Evolutionary conservation across 1,140 invertebrate genomes (phyloP).

Genomic region (Ips typographus): DNA sequence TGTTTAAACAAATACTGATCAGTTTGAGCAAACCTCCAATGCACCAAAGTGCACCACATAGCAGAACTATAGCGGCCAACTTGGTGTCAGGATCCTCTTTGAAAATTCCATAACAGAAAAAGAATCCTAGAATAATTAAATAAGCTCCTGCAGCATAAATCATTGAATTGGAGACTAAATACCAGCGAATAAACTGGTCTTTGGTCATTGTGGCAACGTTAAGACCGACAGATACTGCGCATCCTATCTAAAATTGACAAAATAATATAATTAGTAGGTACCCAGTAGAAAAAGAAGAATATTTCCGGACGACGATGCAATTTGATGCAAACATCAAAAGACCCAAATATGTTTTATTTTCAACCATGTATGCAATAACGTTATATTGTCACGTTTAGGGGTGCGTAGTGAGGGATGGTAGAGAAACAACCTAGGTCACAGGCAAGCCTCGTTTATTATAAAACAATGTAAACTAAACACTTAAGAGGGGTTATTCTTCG

Average conservation of each 20-base stretch:
- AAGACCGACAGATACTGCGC: background rate
- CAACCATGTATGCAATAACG: no score
- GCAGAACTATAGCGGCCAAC: background rate
- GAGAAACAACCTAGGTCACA: no score
- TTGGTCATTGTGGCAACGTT: background rate
- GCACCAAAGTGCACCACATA: background rate
- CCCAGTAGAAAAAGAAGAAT: no score
- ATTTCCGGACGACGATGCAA: no score
- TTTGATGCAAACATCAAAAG: no score
- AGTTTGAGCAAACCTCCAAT: background rate
- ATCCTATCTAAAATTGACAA: background rate
- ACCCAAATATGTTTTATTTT: no score
- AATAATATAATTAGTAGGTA: no score
- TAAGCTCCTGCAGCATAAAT: background rate
- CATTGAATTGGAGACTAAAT: background rate
- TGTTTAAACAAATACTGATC: background rate
- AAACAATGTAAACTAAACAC: no score
- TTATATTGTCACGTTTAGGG: no score
- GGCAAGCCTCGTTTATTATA: no score
- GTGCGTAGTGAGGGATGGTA: no score
- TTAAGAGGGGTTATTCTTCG: no score
- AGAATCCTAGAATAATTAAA: constrained; percentile 1
- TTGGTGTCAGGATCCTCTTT: background rate
- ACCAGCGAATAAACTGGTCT: background rate
- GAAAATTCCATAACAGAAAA: background rate